These are phyloP conservation scores for Camptogramma bilineatum DNA, from an alignment of 2,888 invertebrate genomes.

Conservation along the genomic window DNA sequence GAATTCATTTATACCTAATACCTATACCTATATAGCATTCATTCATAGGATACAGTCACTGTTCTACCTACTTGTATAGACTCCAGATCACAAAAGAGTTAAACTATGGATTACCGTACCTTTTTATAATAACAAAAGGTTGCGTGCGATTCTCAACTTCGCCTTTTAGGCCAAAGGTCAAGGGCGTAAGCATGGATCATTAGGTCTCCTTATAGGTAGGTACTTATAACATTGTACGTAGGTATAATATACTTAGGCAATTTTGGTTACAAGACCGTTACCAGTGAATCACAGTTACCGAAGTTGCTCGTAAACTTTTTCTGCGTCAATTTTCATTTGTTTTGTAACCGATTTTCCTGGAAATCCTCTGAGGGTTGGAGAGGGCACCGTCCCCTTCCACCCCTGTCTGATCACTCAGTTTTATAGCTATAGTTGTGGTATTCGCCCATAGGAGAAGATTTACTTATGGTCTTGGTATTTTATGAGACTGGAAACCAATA, in stretches of 20 bases:
- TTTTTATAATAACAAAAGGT: conserved; percentile 35
- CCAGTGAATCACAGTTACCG: conserved; percentile 41
- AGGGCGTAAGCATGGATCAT: conserved; percentile 38
- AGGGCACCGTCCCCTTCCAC: conserved; percentile 52
- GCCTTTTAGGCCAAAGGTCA: conserved; percentile 45
- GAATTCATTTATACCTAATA: too few species aligned
- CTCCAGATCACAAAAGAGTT: conserved; percentile 18
- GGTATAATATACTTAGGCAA: conserved; percentile 28
- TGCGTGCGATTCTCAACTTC: conserved; percentile 29
- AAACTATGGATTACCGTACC: conserved; percentile 6
- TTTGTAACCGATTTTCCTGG: conserved; percentile 51
- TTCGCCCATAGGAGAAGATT: conserved; percentile 16
- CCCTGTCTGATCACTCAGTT: conserved; percentile 48
- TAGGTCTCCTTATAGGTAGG: conserved; percentile 19
- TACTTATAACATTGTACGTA: too few species aligned
- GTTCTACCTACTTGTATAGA: neutral
- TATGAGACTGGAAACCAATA: neutral
- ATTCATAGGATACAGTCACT: too few species aligned
- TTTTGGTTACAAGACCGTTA: conserved; percentile 43
- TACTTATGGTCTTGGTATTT: neutral
- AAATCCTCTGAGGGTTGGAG: conserved; percentile 47
- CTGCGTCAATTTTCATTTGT: conserved; percentile 41
- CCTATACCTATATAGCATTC: too few species aligned
- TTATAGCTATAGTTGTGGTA: conserved; percentile 22
- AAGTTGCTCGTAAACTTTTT: conserved; percentile 39